Conservation (phyloP, 1,140 invertebrate genomes). For the Belonocnema kinseyi region DNA sequence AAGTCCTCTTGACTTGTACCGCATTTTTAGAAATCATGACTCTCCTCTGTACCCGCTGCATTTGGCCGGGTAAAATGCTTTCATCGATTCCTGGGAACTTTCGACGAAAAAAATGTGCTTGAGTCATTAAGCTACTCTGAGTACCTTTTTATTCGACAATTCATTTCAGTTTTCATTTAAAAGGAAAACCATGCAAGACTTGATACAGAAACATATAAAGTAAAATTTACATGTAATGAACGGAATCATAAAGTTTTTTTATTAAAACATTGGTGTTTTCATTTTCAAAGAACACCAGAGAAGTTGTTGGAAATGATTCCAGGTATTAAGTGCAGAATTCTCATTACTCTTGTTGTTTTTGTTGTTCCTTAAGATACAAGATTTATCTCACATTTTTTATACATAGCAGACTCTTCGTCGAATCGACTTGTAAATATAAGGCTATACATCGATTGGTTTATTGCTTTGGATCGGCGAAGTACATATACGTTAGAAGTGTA, state of each 20-base stretch:
- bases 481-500: conserved; percentile 4
- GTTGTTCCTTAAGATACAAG: conserved; percentile 8
- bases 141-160: not conserved
- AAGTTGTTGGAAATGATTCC: not conserved
- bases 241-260: not conserved
- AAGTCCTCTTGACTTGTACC: not conserved
- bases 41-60: conserved; percentile 33
- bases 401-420: conserved; percentile 19
- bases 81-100: conserved; percentile 32
- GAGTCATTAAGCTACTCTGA: not conserved
- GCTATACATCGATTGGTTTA: conserved; percentile 10
- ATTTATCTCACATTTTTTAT: conserved; percentile 15
- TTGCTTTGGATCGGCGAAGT: conserved; percentile 2
- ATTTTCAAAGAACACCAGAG: not conserved
- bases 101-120: not conserved
- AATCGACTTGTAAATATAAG: conserved; percentile 21
- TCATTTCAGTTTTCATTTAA: not conserved
- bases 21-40: conserved; percentile 10
- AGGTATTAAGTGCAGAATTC: not conserved
- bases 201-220: not conserved
- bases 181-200: not conserved
- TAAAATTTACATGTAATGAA: not conserved
- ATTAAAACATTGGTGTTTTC: not conserved
- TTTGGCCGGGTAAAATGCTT: conserved; percentile 45
- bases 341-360: conserved; percentile 4